Evolutionary conservation across 2,888 invertebrate species (phyloP).

Genomic region (Brenthis ino): DNA sequence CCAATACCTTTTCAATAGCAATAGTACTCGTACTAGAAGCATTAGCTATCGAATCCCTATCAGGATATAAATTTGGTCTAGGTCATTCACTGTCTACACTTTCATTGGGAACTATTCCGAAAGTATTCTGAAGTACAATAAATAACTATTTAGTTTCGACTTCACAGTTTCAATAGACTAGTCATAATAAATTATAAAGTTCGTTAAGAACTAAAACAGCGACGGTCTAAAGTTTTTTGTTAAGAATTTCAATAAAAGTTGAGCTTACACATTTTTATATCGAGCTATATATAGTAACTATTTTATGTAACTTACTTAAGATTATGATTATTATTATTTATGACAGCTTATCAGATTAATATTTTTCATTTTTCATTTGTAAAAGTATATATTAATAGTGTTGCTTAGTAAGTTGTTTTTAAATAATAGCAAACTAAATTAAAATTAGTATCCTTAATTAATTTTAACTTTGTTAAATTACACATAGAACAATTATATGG

Average conservation of each 20-base stretch:
- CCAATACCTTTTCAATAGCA: constrained; percentile 18
- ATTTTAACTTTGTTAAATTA: too few species aligned
- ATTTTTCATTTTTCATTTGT: too few species aligned
- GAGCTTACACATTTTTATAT: too few species aligned
- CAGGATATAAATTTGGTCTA: constrained; percentile 23
- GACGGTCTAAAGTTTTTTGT: background rate
- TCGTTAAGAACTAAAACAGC: background rate
- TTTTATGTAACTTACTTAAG: too few species aligned
- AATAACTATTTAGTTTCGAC: constrained; percentile 19
- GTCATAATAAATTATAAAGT: constrained; percentile 7
- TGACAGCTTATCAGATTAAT: too few species aligned
- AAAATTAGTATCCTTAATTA: too few species aligned
- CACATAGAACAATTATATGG: too few species aligned
- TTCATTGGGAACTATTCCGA: constrained; percentile 18
- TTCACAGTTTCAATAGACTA: constrained; percentile 14
- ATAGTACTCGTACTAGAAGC: constrained; percentile 13
- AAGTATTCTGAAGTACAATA: constrained; percentile 17
- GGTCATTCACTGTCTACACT: constrained; percentile 30
- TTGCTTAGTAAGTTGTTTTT: too few species aligned
- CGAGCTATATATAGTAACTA: too few species aligned
- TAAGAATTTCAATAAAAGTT: background rate
- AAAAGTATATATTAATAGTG: too few species aligned
- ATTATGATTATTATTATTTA: too few species aligned
- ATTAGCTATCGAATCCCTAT: constrained; percentile 20
- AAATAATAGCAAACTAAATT: too few species aligned